These are phyloP conservation scores for Marmota monax DNA, from an alignment of 2,113 vertebrate species.

Conservation along the genomic window DNA sequence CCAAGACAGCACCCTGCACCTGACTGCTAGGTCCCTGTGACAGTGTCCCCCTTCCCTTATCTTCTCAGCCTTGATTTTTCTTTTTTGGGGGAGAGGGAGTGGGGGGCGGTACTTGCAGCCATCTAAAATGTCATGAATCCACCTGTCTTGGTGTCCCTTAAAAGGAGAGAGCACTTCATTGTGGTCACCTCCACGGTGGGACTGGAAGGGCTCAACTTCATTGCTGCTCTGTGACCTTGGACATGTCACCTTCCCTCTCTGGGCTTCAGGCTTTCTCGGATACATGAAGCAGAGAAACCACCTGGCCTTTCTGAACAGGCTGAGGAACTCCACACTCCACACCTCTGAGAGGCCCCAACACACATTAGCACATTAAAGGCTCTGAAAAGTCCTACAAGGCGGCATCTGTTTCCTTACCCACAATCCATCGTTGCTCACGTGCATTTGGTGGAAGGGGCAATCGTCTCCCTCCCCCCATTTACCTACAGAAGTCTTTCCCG, in stretches of 20 bases:
- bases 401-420: too few species aligned
- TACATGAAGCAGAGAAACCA: too few species aligned
- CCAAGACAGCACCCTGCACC: too few species aligned
- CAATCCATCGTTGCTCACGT: fast-evolving
- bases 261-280: background rate
- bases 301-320: background rate
- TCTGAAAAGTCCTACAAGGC: background rate
- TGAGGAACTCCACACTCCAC: background rate
- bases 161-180: background rate
- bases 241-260: background rate
- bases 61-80: background rate
- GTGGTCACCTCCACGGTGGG: background rate
- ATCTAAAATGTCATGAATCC: background rate
- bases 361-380: background rate
- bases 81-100: background rate
- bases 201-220: background rate
- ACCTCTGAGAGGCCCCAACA: background rate
- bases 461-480: too few species aligned
- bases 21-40: too few species aligned
- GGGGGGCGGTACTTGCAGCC: background rate
- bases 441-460: too few species aligned
- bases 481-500: too few species aligned
- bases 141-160: background rate
- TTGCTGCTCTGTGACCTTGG: background rate
- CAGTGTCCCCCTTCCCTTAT: background rate